Evolutionary conservation across 1,140 invertebrate species (phyloP).

Genomic region (Trialeurodes vaporariorum): DNA sequence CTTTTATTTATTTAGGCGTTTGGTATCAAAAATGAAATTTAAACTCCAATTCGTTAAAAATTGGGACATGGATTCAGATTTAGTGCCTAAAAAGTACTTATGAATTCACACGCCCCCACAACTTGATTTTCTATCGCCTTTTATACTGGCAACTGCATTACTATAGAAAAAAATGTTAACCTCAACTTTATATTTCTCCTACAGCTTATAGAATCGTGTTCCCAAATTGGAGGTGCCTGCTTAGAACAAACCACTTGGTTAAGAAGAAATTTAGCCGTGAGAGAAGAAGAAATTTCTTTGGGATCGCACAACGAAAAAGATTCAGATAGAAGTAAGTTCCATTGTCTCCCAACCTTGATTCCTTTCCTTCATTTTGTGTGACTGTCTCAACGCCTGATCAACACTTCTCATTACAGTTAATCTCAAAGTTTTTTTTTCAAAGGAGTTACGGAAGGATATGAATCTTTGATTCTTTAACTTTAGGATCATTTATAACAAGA

Average conservation of each 20-base stretch:
- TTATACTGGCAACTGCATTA: background rate
- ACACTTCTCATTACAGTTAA: no score
- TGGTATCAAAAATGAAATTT: no score
- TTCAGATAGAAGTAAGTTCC: slow-evolving; percentile 26
- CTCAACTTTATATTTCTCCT: slow-evolving; percentile 20
- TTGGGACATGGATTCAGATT: no score
- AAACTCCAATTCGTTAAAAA: no score
- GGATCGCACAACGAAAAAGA: slow-evolving; percentile 19
- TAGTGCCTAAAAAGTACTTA: background rate
- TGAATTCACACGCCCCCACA: background rate
- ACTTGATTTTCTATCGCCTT: background rate
- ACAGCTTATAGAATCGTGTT: slow-evolving; percentile 67
- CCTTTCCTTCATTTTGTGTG: no score
- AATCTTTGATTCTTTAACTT: no score
- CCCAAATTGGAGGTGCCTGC: slow-evolving; percentile 76
- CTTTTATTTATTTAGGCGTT: no score
- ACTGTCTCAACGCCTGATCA: no score
- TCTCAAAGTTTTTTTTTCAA: no score
- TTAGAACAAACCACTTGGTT: slow-evolving; percentile 87
- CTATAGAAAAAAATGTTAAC: background rate
- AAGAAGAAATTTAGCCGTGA: slow-evolving; percentile 73
- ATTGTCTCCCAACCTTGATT: no score
- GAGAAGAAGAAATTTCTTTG: slow-evolving; percentile 50
- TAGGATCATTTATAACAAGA: no score
- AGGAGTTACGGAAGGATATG: no score